Conservation (phyloP, 1,140 invertebrate genomes). For the Aphelenchoides avenae region DNA sequence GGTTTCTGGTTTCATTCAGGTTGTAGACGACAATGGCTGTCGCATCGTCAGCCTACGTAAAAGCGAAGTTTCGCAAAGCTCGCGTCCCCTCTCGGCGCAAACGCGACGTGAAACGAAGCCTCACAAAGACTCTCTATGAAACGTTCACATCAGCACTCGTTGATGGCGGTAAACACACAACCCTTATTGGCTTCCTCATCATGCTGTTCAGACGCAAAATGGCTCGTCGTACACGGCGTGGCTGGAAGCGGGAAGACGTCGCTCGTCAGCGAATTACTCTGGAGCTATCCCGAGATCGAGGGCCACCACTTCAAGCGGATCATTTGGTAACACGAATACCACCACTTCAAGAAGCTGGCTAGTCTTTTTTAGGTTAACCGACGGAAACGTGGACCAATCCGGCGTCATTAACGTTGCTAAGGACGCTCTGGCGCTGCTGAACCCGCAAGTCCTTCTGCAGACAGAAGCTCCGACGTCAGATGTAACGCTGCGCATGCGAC, state of each 20-base stretch:
- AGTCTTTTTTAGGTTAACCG: slow-evolving; percentile 9
- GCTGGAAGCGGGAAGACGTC: slow-evolving; percentile 7
- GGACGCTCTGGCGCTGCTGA: slow-evolving; percentile 5
- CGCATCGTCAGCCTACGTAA: too few species aligned
- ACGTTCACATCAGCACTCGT: too few species aligned
- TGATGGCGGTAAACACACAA: too few species aligned
- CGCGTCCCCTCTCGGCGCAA: too few species aligned
- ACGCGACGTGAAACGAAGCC: too few species aligned
- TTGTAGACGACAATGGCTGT: too few species aligned
- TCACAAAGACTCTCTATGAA: too few species aligned
- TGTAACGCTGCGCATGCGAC: slow-evolving; percentile 2
- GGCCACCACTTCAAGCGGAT: slow-evolving; percentile 4
- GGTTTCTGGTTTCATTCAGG: too few species aligned
- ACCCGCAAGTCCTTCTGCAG: not conserved
- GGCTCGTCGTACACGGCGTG: slow-evolving; percentile 11
- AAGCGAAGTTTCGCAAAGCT: too few species aligned
- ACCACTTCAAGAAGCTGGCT: slow-evolving; percentile 1
- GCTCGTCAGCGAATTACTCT: slow-evolving; percentile 7
- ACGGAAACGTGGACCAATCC: not conserved
- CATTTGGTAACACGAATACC: slow-evolving; percentile 12
- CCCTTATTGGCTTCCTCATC: too few species aligned
- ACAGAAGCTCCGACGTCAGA: not conserved
- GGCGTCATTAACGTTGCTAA: slow-evolving; percentile 1
- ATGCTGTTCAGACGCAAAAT: slow-evolving; percentile 2
- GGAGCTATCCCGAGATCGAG: slow-evolving; percentile 6